Conservation (phyloP, 2,113 vertebrate species). For the Bubalus kerabau region DNA sequence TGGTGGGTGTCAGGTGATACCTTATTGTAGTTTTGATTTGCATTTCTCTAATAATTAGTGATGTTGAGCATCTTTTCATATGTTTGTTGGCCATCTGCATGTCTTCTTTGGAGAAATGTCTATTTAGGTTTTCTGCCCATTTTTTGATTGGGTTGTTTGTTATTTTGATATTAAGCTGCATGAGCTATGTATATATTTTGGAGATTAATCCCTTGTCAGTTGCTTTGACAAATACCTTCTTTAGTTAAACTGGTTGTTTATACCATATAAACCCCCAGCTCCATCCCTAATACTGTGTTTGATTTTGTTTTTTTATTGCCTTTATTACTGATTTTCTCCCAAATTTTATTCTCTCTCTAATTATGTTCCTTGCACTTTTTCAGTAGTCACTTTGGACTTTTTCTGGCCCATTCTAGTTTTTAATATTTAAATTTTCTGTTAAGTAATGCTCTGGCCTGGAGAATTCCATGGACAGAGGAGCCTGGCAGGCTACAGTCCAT, state of each 20-base stretch:
- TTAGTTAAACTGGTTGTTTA: slow-evolving; percentile 28
- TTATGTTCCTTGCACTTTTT: slow-evolving; percentile 1
- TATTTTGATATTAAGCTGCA: neutral
- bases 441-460: neutral
- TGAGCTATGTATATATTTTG: neutral
- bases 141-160: neutral
- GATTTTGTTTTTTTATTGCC: neutral
- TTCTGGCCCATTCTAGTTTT: neutral
- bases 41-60: neutral
- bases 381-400: neutral
- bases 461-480: neutral
- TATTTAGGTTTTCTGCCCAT: neutral
- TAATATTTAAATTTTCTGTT: slow-evolving; percentile 29
- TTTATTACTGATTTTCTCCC: neutral
- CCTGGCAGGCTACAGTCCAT: neutral
- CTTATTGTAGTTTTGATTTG: neutral
- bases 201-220: neutral
- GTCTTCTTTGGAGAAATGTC: neutral
- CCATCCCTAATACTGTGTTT: neutral
- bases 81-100: neutral
- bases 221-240: neutral
- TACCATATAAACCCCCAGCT: neutral
- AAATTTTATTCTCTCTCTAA: neutral
- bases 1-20: neutral
- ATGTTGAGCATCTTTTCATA: neutral